These are phyloP conservation scores for Panthera tigris DNA, from an alignment of 2,113 vertebrate species.

Conservation along the genomic window DNA sequence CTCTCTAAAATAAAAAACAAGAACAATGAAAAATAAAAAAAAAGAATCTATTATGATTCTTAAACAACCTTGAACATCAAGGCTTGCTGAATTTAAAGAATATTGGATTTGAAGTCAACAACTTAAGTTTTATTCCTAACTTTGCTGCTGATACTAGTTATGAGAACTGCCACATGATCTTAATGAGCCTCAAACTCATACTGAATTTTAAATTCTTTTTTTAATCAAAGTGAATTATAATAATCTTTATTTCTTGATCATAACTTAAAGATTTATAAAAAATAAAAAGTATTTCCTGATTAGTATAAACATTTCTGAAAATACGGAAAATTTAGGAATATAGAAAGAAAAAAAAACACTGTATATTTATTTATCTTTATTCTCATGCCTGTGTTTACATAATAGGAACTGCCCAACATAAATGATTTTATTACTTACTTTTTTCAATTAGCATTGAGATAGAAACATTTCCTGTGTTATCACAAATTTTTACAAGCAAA, in stretches of 20 bases:
- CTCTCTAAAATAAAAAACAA: too few relatives aligned
- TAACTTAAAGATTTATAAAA: not conserved
- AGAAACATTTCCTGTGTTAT: not conserved
- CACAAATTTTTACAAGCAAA: not conserved
- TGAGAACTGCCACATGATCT: not conserved
- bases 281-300: not conserved
- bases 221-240: not conserved
- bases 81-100: not conserved
- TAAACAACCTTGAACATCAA: not conserved
- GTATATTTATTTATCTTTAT: not conserved
- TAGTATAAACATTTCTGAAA: not conserved
- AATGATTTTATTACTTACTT: not conserved
- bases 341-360: not conserved
- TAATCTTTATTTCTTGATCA: not conserved
- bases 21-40: too few relatives aligned
- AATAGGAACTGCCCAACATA: not conserved
- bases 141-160: not conserved
- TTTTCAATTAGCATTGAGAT: not conserved
- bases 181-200: not conserved
- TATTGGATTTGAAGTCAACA: not conserved
- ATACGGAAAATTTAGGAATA: not conserved
- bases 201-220: not conserved
- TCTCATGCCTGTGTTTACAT: not conserved
- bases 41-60: not conserved
- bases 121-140: not conserved